Conservation (phyloP, 1,140 invertebrate genomes). For the Dinoponera quadriceps region DNA sequence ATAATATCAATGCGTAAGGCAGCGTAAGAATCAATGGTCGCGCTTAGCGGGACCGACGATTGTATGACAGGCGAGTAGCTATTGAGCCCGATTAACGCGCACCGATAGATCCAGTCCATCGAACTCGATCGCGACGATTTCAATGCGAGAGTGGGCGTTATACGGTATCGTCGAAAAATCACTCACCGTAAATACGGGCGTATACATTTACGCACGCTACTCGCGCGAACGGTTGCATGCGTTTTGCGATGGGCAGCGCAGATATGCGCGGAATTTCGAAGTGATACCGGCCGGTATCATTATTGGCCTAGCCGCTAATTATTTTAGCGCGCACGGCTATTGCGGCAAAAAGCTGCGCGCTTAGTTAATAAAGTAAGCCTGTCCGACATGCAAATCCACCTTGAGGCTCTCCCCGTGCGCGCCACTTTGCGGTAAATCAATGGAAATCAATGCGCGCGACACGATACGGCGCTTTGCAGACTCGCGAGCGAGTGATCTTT, state of each 20-base stretch:
- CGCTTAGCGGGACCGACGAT: too few relatives aligned
- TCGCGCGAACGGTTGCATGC: conserved; percentile 10
- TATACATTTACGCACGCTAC: too few relatives aligned
- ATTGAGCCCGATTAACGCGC: too few relatives aligned
- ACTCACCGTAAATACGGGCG: background rate
- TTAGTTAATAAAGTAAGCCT: conserved; percentile 40
- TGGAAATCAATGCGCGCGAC: conserved; percentile 51
- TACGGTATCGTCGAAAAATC: conserved; percentile 3
- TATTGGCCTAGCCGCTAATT: conserved; percentile 15
- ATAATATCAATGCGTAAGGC: too few relatives aligned
- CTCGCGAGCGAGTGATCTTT: conserved; percentile 39
- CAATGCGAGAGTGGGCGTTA: background rate
- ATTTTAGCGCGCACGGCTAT: conserved; percentile 12
- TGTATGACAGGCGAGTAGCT: too few relatives aligned
- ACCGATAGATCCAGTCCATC: background rate
- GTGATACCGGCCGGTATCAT: conserved; percentile 6
- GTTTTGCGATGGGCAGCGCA: background rate
- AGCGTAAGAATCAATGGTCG: too few relatives aligned
- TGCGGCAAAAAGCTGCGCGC: conserved; percentile 33
- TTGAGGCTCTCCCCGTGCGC: background rate
- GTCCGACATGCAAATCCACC: conserved; percentile 9
- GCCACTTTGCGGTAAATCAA: conserved; percentile 45
- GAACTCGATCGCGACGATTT: conserved; percentile 1
- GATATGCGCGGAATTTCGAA: conserved; percentile 10
- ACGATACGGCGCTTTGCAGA: conserved; percentile 30